Percentiles rank a stretch among this genome's conserved stretches.
Evolutionary conservation across 2,113 vertebrate species (phyloP).

Genomic region (Alethe castanea): DNA sequence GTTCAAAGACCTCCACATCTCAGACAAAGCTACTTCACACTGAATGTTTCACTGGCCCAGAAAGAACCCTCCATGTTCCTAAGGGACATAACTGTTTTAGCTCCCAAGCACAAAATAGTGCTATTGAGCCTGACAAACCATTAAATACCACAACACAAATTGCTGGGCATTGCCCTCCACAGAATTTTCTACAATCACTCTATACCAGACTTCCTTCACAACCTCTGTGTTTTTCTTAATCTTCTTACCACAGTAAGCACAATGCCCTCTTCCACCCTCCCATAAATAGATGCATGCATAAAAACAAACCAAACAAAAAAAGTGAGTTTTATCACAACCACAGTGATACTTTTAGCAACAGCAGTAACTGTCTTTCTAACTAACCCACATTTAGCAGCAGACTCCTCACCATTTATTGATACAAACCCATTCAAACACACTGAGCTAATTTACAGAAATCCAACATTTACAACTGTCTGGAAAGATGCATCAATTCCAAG

Average conservation of each 20-base stretch:
- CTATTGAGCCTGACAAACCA: background rate
- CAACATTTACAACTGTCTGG: background rate
- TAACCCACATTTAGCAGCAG: background rate
- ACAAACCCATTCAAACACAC: background rate
- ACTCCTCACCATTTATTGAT: background rate
- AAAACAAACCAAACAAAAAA: background rate
- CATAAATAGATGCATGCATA: background rate
- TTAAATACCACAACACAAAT: background rate
- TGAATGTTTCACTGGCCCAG: accelerated
- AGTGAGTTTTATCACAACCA: background rate
- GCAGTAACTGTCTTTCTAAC: background rate
- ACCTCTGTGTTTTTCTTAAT: background rate
- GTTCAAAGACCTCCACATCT: background rate
- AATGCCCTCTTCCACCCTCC: background rate
- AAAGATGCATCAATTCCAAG: background rate
- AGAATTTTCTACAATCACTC: background rate
- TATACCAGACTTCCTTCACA: background rate
- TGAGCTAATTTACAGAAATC: background rate
- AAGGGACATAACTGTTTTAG: background rate
- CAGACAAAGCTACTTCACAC: background rate
- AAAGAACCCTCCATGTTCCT: background rate
- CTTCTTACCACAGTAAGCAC: background rate
- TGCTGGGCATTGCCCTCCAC: background rate
- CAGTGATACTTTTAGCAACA: background rate
- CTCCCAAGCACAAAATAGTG: background rate